A percentile compares a stretch with the other conserved stretches of the same genome.
Conservation (phyloP, 2,888 invertebrate species). For the Taphrorychus bicolor region DNA sequence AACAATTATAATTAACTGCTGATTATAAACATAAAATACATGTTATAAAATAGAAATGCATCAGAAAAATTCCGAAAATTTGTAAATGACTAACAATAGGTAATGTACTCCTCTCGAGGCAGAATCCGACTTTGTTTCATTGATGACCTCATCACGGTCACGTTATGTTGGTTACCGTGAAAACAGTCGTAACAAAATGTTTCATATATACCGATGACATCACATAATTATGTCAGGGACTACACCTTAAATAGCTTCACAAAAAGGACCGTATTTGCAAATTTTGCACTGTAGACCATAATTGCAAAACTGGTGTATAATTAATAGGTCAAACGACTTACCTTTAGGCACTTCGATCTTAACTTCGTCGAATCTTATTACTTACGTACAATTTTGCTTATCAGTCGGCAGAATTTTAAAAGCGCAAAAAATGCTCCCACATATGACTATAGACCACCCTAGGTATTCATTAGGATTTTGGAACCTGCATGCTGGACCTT, state of each 20-base stretch:
- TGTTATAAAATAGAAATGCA: background rate
- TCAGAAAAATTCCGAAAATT: background rate
- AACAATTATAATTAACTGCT: background rate
- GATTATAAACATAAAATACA: background rate
- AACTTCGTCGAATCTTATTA: too few relatives aligned
- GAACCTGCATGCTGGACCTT: too few relatives aligned
- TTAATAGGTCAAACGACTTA: too few relatives aligned
- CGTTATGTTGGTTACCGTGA: slow-evolving; percentile 3
- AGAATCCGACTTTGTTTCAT: background rate
- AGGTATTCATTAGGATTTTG: too few relatives aligned
- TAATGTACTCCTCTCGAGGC: background rate
- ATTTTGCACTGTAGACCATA: background rate
- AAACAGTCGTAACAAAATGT: background rate
- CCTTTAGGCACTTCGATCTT: too few relatives aligned
- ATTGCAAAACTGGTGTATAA: too few relatives aligned
- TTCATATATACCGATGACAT: slow-evolving; percentile 40
- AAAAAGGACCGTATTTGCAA: background rate
- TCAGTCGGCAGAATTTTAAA: too few relatives aligned
- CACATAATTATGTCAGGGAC: slow-evolving; percentile 40
- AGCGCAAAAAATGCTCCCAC: too few relatives aligned
- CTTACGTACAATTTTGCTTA: too few relatives aligned
- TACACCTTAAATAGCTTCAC: background rate
- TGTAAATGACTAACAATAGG: background rate
- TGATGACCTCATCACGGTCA: slow-evolving; percentile 15
- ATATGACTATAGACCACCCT: too few relatives aligned